These are phyloP conservation scores for Synaphobranchus kaupii DNA, from an alignment of 2,797 vertebrate species.

Conservation along the genomic window DNA sequence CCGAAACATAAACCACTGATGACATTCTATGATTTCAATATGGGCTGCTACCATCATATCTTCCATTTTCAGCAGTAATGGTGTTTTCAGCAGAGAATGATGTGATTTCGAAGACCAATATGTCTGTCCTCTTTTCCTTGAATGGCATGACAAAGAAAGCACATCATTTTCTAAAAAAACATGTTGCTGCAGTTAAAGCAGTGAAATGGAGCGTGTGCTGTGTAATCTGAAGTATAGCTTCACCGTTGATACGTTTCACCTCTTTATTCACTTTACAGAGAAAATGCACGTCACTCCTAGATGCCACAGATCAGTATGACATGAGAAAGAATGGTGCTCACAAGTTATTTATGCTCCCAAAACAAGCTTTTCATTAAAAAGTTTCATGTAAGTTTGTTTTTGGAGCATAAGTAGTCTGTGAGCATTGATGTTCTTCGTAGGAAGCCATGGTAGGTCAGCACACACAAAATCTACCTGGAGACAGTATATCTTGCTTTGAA, in stretches of 20 bases:
- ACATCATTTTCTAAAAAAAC: neutral
- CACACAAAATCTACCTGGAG: neutral
- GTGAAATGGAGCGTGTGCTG: neutral
- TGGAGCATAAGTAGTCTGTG: too few relatives aligned
- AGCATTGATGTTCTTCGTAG: neutral
- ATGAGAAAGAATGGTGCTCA: neutral
- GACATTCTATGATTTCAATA: neutral
- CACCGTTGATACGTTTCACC: neutral
- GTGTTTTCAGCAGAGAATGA: neutral
- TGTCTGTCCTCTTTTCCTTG: neutral
- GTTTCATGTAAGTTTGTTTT: neutral
- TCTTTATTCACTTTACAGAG: neutral
- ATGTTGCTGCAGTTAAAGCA: neutral
- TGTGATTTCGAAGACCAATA: neutral
- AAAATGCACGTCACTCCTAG: neutral
- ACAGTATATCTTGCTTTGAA: neutral
- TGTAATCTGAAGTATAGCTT: neutral
- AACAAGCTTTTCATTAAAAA: neutral
- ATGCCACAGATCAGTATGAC: neutral
- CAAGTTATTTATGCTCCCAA: neutral
- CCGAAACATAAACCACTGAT: neutral
- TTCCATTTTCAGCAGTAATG: neutral
- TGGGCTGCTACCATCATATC: neutral
- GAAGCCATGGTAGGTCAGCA: neutral
- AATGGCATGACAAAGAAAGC: neutral